Evolutionary conservation across 2,888 invertebrate genomes (phyloP).

Genomic region (Harpalus rufipes): DNA sequence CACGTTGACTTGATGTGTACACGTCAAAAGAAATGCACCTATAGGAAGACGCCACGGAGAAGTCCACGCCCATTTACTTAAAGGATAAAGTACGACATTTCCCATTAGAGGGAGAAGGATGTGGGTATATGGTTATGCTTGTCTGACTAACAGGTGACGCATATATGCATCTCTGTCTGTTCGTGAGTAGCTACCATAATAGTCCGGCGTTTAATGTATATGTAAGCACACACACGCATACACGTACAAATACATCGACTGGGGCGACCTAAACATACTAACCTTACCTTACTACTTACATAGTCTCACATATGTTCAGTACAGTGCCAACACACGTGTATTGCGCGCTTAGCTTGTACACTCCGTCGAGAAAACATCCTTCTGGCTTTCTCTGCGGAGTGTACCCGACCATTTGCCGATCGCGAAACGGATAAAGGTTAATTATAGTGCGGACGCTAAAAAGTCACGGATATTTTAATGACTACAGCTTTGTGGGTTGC

Average conservation of each 20-base stretch:
- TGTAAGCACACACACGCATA: conserved; percentile 73
- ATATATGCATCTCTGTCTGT: conserved; percentile 74
- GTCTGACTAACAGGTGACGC: conserved; percentile 71
- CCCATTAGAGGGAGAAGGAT: conserved; percentile 73
- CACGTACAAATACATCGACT: conserved; percentile 68
- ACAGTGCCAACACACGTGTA: conserved; percentile 77
- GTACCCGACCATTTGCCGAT: conserved; percentile 72
- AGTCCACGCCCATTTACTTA: conserved; percentile 76
- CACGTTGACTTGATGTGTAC: conserved; percentile 75
- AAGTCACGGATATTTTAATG: conserved; percentile 65
- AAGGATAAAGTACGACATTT: conserved; percentile 76
- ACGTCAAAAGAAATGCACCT: conserved; percentile 69
- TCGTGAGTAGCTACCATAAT: conserved; percentile 76
- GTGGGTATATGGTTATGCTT: conserved; percentile 71
- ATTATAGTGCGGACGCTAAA: conserved; percentile 71
- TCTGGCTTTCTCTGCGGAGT: conserved; percentile 56
- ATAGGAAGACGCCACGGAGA: conserved; percentile 71
- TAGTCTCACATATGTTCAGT: conserved; percentile 76
- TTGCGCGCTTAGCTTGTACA: conserved; percentile 76
- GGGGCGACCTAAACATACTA: conserved; percentile 71
- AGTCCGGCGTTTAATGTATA: conserved; percentile 75
- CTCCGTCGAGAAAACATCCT: conserved; percentile 69
- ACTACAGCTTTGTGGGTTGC: conserved; percentile 57
- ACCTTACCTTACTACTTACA: conserved; percentile 76
- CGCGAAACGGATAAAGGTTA: conserved; percentile 73